Evolutionary conservation across 1,140 invertebrate species (phyloP), one percentile per base, ranked within the genome.

Genomic region (Drosophila ohnishii): DNA sequence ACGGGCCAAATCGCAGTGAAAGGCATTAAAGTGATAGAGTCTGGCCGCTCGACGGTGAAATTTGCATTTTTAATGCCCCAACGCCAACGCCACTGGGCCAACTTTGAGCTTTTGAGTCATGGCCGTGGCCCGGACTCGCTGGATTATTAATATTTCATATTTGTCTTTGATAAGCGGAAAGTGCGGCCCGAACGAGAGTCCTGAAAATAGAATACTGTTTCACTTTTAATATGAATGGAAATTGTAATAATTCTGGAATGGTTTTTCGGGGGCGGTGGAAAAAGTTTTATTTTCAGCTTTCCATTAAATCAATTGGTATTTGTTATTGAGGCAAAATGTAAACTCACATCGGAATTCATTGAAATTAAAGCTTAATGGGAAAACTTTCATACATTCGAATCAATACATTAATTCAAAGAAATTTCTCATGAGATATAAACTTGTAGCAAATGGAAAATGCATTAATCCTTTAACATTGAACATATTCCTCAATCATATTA

Each of bases 121-220:
- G 69, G 25, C 35, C 56, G 35, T 65, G 69, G 37, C 62, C 60
- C 58, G 59, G 60, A 75, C 70, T 39, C 62, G 40, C 67, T 40
- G 83, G 57, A 77, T 87, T 87, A 87, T 88, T 87, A 87, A 88
- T 87, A 83, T 83, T 87, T 88, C 84, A 87, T 87, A 76, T 88
- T 88, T 79, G 84, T 88, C 84, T 87, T 78, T 65, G 76, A 87
- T 83, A 81, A 76, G 79, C 75, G 75, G 61, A 66, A 82, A 87
- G 65, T 72, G 61, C 42, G 62, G 28, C 35, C 14, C 19, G 44
- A 50, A 19, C 30, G 50, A 48, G 44, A 16, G 45, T 63, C 14
- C 22, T 62, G 22, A 30, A 39, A 53, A 34, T 44, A 53, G 48
- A 62, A 58, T 58, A 58, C 35, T 16, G 25, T 65, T 47, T 45